phyloP scores from a whole-genome alignment of 92 coral and sea anemone species.

The Pocillopora grandis region DNA sequence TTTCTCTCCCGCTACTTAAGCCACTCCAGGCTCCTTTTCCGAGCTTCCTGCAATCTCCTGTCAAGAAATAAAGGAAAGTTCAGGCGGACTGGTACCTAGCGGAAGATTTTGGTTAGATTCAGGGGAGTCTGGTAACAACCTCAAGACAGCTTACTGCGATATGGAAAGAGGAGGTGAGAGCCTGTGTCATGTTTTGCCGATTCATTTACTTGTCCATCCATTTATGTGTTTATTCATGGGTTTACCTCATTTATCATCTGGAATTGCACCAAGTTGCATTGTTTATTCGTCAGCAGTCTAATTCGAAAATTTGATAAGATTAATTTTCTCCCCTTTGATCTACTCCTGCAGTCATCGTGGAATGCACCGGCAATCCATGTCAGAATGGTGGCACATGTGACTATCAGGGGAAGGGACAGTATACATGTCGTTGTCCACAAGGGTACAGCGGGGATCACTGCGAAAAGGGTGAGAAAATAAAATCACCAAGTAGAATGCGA shows the following conservation, averaged over 20 bases:
- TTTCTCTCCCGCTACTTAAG: neutral
- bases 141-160: neutral
- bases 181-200: neutral
- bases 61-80: conserved; percentile 23
- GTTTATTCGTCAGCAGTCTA: too few species aligned
- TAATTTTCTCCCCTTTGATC: neutral
- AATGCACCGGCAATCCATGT: conserved; percentile 28
- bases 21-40: conserved; percentile 11
- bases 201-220: too few species aligned
- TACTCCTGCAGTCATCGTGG: neutral
- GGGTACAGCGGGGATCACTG: conserved; percentile 33
- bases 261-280: too few species aligned
- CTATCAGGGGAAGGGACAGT: conserved; percentile 40
- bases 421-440: conserved; percentile 27
- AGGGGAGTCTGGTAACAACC: neutral
- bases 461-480: neutral
- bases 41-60: conserved; percentile 34
- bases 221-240: too few species aligned
- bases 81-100: conserved; percentile 23
- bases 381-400: conserved; percentile 34
- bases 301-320: too few species aligned
- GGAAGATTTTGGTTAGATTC: conserved; percentile 17
- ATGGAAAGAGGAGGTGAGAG: neutral
- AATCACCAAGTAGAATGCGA: neutral
- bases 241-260: too few species aligned